phyloP scores from a whole-genome alignment of 2,888 invertebrate genomes.

The Cosmia trapezina region DNA sequence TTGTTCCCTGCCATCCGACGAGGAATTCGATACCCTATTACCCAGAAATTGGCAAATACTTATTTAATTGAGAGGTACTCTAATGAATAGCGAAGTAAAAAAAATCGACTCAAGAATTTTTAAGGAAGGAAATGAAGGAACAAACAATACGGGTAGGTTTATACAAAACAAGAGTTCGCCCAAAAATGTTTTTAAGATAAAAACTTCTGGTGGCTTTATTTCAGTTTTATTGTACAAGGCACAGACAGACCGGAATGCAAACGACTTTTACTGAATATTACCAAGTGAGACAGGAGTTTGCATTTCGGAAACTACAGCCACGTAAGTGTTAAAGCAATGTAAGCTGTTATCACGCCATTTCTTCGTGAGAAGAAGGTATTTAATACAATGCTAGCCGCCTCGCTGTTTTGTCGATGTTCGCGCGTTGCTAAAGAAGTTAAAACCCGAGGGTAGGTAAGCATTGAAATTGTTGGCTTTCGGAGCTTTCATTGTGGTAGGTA shows the following conservation, averaged over 20 bases:
- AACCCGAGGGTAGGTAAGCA: conserved; percentile 7
- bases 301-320: conserved; percentile 48
- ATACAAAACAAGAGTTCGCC: conserved; percentile 22
- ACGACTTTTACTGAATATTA: conserved; percentile 48
- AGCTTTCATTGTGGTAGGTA: conserved; percentile 24
- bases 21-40: conserved; percentile 31
- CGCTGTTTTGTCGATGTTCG: conserved; percentile 39
- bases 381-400: conserved; percentile 32
- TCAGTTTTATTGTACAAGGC: conserved; percentile 47
- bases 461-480: conserved; percentile 13
- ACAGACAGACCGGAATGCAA: conserved; percentile 26
- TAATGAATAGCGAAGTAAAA: conserved; percentile 33
- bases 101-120: conserved; percentile 22
- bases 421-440: conserved; percentile 34
- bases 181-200: conserved; percentile 46
- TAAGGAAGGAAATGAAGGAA: conserved; percentile 32
- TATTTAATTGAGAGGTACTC: conserved; percentile 46
- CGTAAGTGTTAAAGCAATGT: conserved; percentile 47
- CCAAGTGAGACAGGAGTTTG: conserved; percentile 41
- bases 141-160: conserved; percentile 32
- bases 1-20: conserved; percentile 15
- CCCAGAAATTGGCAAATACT: conserved; percentile 44
- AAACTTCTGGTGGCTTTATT: conserved; percentile 42
- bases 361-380: conserved; percentile 42
- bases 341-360: conserved; percentile 56